Percentiles rank a stretch among this genome's conserved stretches.
Evolutionary conservation across 2,888 invertebrate species (phyloP).

Genomic region (Epistrophe eligans): DNA sequence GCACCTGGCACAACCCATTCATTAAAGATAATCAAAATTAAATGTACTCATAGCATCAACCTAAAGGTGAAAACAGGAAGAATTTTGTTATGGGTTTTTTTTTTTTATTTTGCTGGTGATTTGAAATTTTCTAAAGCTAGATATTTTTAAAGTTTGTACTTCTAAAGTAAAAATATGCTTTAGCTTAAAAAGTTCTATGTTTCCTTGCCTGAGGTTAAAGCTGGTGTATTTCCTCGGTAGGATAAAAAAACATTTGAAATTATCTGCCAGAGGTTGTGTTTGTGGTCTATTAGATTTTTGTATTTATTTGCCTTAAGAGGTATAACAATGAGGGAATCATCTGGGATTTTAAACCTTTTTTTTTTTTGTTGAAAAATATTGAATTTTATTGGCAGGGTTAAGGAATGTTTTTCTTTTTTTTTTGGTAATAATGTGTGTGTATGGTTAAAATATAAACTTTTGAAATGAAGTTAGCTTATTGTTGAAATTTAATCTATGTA

Average conservation of each 20-base stretch:
- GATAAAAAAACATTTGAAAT: neutral
- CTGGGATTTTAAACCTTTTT: neutral
- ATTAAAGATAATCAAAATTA: too few species aligned
- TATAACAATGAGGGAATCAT: slow-evolving; percentile 1
- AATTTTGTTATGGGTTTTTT: neutral
- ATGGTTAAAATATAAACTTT: neutral
- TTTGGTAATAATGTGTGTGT: neutral
- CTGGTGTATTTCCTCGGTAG: too few species aligned
- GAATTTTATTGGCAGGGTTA: slow-evolving; percentile 1
- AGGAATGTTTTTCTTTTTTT: neutral
- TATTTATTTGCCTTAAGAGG: neutral
- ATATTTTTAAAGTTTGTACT: neutral
- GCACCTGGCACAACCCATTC: too few species aligned
- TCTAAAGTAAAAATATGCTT: neutral
- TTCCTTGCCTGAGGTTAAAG: neutral
- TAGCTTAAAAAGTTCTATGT: neutral
- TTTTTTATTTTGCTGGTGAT: neutral
- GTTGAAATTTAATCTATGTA: neutral
- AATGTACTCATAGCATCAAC: neutral
- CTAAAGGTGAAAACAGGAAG: neutral
- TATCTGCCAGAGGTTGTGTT: neutral
- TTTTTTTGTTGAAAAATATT: neutral
- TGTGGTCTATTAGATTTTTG: slow-evolving; percentile 8
- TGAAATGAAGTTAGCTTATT: neutral
- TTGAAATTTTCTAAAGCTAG: neutral